Evolutionary conservation across 2,113 vertebrate species (phyloP).

Genomic region (Carollia perspicillata): DNA sequence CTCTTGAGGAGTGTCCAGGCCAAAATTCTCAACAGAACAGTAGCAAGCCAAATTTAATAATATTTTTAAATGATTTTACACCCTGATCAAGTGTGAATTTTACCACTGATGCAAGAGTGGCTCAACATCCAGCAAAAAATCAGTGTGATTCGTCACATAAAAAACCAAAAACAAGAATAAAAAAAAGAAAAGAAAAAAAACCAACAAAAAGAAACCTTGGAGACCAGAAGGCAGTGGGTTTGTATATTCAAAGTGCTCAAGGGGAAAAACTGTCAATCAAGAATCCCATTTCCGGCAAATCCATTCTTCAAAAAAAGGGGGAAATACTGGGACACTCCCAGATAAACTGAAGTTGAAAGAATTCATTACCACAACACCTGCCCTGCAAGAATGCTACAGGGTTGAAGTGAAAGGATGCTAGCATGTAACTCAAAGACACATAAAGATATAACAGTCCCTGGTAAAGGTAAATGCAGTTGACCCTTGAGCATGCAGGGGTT

Average conservation of each 20-base stretch:
- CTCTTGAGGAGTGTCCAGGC: too few species aligned
- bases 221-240: neutral
- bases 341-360: neutral
- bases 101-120: too few species aligned
- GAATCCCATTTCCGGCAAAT: neutral
- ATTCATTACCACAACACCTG: neutral
- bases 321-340: neutral
- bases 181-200: too few species aligned
- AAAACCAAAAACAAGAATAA: too few species aligned
- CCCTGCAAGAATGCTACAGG: neutral
- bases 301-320: neutral
- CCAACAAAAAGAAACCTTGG: neutral
- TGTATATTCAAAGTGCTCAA: neutral
- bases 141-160: too few species aligned
- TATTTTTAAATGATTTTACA: too few species aligned
- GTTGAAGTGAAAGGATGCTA: neutral
- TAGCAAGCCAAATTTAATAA: too few species aligned
- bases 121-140: too few species aligned
- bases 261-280: neutral
- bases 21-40: too few species aligned
- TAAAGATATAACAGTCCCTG: neutral
- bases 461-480: neutral
- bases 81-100: too few species aligned
- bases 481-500: neutral
- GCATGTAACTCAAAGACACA: neutral